Conservation (phyloP, 2,113 vertebrate species). For the Petromus typicus region DNA sequence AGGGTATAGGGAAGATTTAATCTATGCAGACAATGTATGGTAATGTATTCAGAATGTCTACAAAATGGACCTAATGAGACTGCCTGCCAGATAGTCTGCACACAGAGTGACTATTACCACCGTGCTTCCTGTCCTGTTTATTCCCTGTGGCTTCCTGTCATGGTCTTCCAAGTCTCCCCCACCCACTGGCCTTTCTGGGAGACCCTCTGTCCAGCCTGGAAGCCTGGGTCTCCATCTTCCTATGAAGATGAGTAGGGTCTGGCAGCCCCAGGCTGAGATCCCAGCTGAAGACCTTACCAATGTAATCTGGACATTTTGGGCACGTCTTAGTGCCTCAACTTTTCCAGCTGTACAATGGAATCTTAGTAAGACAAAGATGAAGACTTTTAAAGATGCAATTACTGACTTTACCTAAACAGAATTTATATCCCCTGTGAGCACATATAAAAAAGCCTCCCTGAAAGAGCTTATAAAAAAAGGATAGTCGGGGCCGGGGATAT, state of each 20-base stretch:
- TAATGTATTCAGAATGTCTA: neutral
- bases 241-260: neutral
- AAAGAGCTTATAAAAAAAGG: neutral
- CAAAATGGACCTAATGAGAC: neutral
- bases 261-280: neutral
- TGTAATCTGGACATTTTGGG: neutral
- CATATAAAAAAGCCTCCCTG: neutral
- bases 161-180: neutral
- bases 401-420: neutral
- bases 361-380: neutral
- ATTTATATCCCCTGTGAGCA: neutral
- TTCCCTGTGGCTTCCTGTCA: neutral
- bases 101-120: neutral
- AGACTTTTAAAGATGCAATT: neutral
- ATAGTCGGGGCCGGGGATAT: too few relatives aligned
- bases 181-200: neutral
- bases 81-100: neutral
- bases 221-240: neutral
- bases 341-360: neutral
- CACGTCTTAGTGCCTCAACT: neutral
- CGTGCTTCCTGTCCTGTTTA: neutral
- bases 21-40: neutral
- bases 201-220: neutral
- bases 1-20: neutral
- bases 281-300: neutral